These are phyloP conservation scores for Taenioides sp. DNA, from an alignment of 2,797 vertebrate genomes.

Conservation along the genomic window DNA sequence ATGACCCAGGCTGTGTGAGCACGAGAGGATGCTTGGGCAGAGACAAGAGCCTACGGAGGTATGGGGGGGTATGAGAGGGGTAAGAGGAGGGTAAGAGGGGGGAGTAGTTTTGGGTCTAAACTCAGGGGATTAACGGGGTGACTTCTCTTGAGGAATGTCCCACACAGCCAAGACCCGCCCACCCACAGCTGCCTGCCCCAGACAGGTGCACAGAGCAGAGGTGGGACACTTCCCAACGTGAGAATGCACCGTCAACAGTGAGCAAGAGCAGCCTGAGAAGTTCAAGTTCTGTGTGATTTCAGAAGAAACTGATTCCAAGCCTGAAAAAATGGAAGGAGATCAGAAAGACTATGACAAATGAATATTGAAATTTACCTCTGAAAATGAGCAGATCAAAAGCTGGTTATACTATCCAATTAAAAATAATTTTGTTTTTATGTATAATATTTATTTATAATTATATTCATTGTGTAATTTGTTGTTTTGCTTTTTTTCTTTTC, in stretches of 20 bases:
- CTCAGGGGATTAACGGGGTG: conserved; percentile 79
- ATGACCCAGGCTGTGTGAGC: conserved; percentile 47
- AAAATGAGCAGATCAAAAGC: neutral
- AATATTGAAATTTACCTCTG: neutral
- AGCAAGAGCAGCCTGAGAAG: neutral
- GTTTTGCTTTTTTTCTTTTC: no score
- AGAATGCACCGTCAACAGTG: neutral
- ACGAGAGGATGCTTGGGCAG: conserved; percentile 30
- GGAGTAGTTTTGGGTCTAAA: conserved; percentile 61
- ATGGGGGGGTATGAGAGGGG: conserved; percentile 29
- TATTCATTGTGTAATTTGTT: no score
- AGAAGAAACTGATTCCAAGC: neutral
- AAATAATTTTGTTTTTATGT: no score
- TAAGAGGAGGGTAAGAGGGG: neutral
- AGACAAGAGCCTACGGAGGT: conserved; percentile 36
- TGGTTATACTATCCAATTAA: no score
- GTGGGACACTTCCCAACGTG: conserved; percentile 16
- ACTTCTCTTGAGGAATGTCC: conserved; percentile 81
- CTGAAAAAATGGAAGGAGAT: neutral
- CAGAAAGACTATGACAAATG: neutral
- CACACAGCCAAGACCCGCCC: conserved; percentile 74
- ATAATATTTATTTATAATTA: no score
- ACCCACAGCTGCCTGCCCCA: conserved; percentile 75
- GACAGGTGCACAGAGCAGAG: conserved; percentile 71
- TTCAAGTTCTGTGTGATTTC: neutral